Evolutionary conservation across 2,797 vertebrate species (phyloP), one percentile per base, ranked within the genome.

Genomic region (Oreortyx pictus): DNA sequence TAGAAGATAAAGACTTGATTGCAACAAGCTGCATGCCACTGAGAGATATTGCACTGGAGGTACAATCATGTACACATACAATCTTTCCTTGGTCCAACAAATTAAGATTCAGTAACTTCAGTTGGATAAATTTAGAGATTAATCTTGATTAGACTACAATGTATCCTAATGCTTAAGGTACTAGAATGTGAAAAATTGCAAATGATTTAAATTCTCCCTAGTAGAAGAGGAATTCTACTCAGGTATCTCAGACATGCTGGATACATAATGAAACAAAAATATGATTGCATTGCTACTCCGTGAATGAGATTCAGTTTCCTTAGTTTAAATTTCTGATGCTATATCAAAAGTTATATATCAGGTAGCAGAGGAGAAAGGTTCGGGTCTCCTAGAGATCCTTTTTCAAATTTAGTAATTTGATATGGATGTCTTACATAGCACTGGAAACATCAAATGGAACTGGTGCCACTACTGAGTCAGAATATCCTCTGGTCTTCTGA

Each of bases 361-460:
- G 14, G 13, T 29, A 13, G 16, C 50, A 39, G 22, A 56, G 9
- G 14, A 68, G 54, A 78, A 83, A 91, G 9, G 3, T 11, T 6
- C 8, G 67, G 3, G 9, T 75, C 2, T 72, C 23, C 5, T 50
- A 61, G 41, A 81, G 17, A 64, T 72, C 5, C 7, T 71, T 64
- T 44, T 29, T 37, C 23, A 61, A 52, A 65, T 90, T 49, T 68
- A 5, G 14, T n/a, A n/a, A n/a, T 61, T 31, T 31, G 15, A 33
- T n/a, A 17, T 65, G 44, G 33, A 37, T 39, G 6, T 57, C 70
- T 81, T 22, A 27, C 13, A 12, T 83, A 61, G 35, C 49, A 75
- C 24, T 0, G 0, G 14, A 44, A 6, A 17, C 25, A 44, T 7
- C 60, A 88, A 88, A 78, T 33, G 24, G 2, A 33, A 22, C 18